Evolutionary conservation across 64 coral and sea anemone genomes (phyloP).

Genomic region (Exaiptasia diaphana): DNA sequence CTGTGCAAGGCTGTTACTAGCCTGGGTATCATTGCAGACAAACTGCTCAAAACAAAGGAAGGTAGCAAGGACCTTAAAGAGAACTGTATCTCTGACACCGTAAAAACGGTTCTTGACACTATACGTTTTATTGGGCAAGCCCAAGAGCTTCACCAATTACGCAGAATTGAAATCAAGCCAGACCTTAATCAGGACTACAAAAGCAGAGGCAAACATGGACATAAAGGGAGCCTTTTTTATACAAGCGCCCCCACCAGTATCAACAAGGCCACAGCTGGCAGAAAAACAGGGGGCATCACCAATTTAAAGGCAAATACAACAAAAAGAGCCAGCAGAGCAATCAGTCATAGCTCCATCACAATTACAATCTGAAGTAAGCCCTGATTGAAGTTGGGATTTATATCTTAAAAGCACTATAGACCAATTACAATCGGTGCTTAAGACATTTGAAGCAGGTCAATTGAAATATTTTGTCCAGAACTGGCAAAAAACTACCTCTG

Average conservation of each 20-base stretch:
- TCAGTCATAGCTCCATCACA: not conserved
- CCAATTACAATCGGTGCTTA: not conserved
- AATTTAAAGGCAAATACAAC: not conserved
- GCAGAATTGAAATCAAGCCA: slow-evolving; percentile 19
- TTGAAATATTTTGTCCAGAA: not conserved
- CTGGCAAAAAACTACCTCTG: not conserved
- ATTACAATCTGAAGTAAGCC: slow-evolving; percentile 10
- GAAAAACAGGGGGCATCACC: slow-evolving; percentile 3
- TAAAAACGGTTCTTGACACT: not conserved
- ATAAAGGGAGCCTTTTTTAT: slow-evolving; percentile 7
- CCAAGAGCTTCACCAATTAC: slow-evolving; percentile 13
- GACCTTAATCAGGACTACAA: slow-evolving; percentile 27
- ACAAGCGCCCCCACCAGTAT: slow-evolving; percentile 16
- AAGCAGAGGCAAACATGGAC: not conserved
- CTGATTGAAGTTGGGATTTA: not conserved
- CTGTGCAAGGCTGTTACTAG: not conserved
- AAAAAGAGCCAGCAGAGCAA: not conserved
- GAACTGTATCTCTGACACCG: not conserved
- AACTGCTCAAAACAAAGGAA: not conserved
- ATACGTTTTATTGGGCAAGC: not conserved
- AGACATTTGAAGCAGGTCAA: not conserved
- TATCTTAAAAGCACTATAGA: not conserved
- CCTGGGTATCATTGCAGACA: not conserved
- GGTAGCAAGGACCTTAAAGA: not conserved
- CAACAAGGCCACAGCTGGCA: slow-evolving; percentile 4